phyloP scores from a whole-genome alignment of 2,113 vertebrate species.

The Xiphorhynchus elegans region DNA sequence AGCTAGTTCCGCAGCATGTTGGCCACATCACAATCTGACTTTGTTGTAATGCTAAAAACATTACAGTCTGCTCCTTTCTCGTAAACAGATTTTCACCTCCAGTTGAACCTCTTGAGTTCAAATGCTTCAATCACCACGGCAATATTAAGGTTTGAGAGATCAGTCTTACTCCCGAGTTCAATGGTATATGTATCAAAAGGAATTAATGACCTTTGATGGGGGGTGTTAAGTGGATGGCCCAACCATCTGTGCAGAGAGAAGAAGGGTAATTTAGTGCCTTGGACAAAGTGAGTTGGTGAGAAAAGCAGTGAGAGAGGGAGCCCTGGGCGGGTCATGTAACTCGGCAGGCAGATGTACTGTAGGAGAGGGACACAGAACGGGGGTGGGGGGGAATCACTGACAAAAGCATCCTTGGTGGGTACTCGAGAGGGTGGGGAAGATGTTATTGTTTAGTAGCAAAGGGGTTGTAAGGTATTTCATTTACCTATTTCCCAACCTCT shows the following conservation, averaged over 20 bases:
- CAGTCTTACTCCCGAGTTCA: not conserved
- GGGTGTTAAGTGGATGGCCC: not conserved
- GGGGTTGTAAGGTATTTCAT: not conserved
- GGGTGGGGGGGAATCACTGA: no score
- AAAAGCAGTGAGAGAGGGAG: not conserved
- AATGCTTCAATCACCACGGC: not conserved
- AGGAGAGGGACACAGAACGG: not conserved
- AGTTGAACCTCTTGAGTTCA: not conserved
- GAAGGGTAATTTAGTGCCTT: not conserved
- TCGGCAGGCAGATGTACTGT: not conserved
- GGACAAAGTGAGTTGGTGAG: not conserved
- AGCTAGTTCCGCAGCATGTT: not conserved
- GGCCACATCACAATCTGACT: not conserved
- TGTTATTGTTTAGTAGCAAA: not conserved
- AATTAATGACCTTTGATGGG: not conserved
- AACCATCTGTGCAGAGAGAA: not conserved
- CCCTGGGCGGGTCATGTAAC: fast-evolving
- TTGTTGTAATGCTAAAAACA: constrained; percentile 30
- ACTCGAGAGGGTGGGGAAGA: not conserved
- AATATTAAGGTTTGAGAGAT: not conserved
- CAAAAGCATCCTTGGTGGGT: not conserved
- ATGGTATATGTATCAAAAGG: not conserved
- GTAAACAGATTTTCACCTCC: constrained; percentile 30
- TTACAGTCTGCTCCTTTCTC: not conserved
- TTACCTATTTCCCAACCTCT: not conserved